Percentiles rank a stretch among this genome's conserved stretches.
Evolutionary conservation across 2,888 invertebrate species (phyloP).

Genomic region (Nineta flava): DNA sequence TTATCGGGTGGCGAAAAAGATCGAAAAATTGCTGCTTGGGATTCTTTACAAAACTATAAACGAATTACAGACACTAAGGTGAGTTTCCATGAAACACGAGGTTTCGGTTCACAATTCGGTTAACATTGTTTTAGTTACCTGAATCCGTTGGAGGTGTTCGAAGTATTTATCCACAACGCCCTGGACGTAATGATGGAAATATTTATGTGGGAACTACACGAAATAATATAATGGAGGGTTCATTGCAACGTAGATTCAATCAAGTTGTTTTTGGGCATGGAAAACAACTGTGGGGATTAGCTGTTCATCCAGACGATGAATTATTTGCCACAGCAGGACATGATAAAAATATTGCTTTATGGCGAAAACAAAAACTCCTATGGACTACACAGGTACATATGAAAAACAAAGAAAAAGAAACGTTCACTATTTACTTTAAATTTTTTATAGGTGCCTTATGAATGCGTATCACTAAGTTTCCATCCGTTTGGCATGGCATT

Average conservation of each 20-base stretch:
- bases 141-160: conserved; percentile 79
- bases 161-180: conserved; percentile 75
- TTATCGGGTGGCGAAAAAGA: conserved; percentile 84
- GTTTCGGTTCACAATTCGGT: background rate
- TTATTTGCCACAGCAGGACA: conserved; percentile 84
- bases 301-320: conserved; percentile 81
- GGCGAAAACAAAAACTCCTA: conserved; percentile 76
- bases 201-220: conserved; percentile 82
- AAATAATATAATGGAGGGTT: conserved; percentile 82
- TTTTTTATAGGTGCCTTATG: conserved; percentile 51
- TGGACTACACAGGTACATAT: conserved; percentile 64
- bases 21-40: conserved; percentile 83
- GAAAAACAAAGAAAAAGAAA: background rate
- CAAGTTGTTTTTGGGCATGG: conserved; percentile 79
- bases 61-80: conserved; percentile 81
- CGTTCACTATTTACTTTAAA: background rate
- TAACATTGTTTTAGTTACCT: conserved; percentile 43
- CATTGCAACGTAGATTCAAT: conserved; percentile 74
- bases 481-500: conserved; percentile 78
- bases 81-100: conserved; percentile 10
- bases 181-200: conserved; percentile 76
- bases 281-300: conserved; percentile 72
- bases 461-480: conserved; percentile 75
- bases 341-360: conserved; percentile 78
- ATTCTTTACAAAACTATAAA: conserved; percentile 77